Conservation (phyloP, 2,888 invertebrate genomes). For the Therioaphis trifolii region DNA sequence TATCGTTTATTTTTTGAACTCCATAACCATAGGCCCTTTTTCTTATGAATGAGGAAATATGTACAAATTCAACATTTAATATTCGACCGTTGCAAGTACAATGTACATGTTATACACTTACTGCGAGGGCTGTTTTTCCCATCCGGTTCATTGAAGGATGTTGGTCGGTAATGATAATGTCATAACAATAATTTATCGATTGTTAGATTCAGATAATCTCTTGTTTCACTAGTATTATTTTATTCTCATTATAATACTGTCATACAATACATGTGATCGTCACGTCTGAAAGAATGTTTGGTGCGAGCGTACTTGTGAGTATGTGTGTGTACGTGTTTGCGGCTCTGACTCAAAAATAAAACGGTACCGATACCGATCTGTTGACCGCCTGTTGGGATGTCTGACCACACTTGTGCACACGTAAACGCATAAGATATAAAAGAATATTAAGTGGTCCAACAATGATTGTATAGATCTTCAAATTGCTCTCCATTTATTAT, state of each 20-base stretch:
- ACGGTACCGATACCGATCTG: constrained; percentile 49
- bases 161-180: constrained; percentile 30
- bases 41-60: background rate
- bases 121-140: background rate
- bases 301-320: no score
- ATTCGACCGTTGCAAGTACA: no score
- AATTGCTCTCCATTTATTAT: constrained; percentile 43
- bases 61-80: background rate
- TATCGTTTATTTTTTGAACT: no score
- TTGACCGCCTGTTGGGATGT: constrained; percentile 49
- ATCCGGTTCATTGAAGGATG: constrained; percentile 27
- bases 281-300: background rate
- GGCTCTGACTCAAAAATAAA: constrained; percentile 16
- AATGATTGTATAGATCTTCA: background rate
- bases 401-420: background rate
- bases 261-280: constrained; percentile 29
- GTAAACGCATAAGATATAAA: background rate
- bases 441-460: background rate
- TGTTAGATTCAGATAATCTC: constrained; percentile 23
- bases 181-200: constrained; percentile 36
- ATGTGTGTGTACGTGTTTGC: background rate
- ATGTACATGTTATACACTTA: no score
- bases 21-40: no score
- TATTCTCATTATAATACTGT: constrained; percentile 23
- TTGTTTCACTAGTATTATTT: constrained; percentile 38